Base-by-base conservation (phyloP, 1,140 invertebrate genomes). In the Sipha flava region DNA sequence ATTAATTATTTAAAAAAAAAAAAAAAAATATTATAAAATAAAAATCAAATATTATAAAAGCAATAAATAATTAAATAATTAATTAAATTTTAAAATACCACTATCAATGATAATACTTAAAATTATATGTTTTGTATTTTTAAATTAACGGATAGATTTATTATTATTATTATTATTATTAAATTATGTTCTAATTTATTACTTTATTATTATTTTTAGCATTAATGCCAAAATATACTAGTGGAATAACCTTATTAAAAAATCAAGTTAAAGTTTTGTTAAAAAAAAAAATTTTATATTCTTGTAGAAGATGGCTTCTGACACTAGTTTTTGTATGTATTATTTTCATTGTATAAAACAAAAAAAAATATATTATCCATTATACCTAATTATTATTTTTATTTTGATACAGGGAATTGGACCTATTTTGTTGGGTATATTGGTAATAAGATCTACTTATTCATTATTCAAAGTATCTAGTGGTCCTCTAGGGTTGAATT, bases 231-330 rank as follows among this genome's bases (percentile, higher is more conserved):
- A 77, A 77, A 5, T 59, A 81, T 57, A 26, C 52, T 10, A 80
- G 21, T 70, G 82, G 81, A n/a, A 23, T 81, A 9, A 12, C 2
- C 31, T 81, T 83, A 37, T 16, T 81, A n/a, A 23, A 75, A 26
- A 80, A 83, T 40, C 83, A 84, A 62, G 81, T 84, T 49, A 66
- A 43, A n/a, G 80, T 59, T 5, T 72, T 84, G 31, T 54, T 84
- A 14, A 26, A 75, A 9, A 84, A 84, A 79, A 82, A 81, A 73
- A 5, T 37, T 0, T 14, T 77, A 23, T 82, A 72, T 62, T 79
- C 70, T 18, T 57, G 12, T 34, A 64, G 82, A 18, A 81, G 68
- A 73, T 64, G 62, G 45, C 18, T 81, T 14, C 23, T 47, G 9
- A 54, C 68, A 40, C 75, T 81, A 16, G 5, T 73, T 29, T 80